Base-by-base conservation (phyloP, 1,140 invertebrate genomes). In the Xylocopa sonorina region DNA sequence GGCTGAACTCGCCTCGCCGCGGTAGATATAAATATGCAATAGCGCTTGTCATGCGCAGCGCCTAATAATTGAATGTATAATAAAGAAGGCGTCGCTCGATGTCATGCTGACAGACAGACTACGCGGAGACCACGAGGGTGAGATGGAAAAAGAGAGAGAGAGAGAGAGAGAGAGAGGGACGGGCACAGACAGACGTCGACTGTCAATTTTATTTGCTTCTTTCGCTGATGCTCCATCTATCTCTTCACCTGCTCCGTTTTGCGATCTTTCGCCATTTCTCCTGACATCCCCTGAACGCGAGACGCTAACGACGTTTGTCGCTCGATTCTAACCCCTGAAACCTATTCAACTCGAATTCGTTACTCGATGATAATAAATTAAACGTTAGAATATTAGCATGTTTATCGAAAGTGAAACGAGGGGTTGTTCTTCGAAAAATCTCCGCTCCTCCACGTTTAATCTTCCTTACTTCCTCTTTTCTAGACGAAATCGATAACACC, bases 11-110 rank as follows among this genome's bases (percentile, higher is more conserved):
- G 84, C 81, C 68, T 89, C 83, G 83, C 73, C 82, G n/a, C 84
- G 79, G 80, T 85, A 85, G 88, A 90, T 92, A 91, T 92, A 92
- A 91, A 92, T 92, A 92, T 92, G 91, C 91, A 92, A 91, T 90
- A 91, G 89, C 78, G 86, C 89, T 91, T 92, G 91, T 92, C 91
- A 91, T 89, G 88, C 87, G 88, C 91, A 92, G 91, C 88, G 88
- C 88, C 91, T 92, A 92, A 92, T 92, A 92, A 92, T 92, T 92
- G 91, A 92, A 92, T 92, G 91, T 92, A 92, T 92, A 92, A 92
- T 92, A 92, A 92, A 92, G 91, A 92, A 90, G 91, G 91, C 89
- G 91, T 91, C 89, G 89, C 85, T 82, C 86, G 84, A 74, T 87
- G 90, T 91, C 90, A 91, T 82, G 88, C 86, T 90, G 90, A 89